Evolutionary conservation across 2,113 vertebrate species (phyloP).

Genomic region (Anolis carolinensis): DNA sequence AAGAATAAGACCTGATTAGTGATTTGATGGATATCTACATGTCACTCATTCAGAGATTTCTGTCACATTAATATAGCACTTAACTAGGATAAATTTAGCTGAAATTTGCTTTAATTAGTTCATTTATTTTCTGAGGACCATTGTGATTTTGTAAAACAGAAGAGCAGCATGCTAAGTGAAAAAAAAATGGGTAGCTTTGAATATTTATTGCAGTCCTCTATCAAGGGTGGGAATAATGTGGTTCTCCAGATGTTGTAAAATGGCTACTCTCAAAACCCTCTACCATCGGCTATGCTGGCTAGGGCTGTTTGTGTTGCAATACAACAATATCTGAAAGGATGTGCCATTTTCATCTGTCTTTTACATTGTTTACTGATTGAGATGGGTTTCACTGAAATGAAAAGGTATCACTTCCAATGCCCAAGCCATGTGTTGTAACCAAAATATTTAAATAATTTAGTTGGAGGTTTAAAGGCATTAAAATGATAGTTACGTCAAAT

Average conservation of each 20-base stretch:
- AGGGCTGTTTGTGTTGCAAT: too few relatives aligned
- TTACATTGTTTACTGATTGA: accelerated
- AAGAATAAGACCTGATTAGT: neutral
- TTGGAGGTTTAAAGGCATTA: neutral
- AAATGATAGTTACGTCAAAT: neutral
- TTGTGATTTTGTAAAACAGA: neutral
- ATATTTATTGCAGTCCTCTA: too few relatives aligned
- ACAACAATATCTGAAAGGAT: too few relatives aligned
- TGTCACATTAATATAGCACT: neutral
- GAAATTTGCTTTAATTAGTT: accelerated
- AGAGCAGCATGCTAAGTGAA: neutral
- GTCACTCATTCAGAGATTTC: neutral
- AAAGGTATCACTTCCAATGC: neutral
- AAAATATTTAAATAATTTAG: too few relatives aligned
- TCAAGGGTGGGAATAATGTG: too few relatives aligned
- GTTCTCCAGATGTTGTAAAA: too few relatives aligned
- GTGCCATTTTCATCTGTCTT: accelerated
- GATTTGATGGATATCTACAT: neutral
- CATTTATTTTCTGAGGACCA: neutral
- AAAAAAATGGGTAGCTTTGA: too few relatives aligned
- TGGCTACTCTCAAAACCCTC: too few relatives aligned
- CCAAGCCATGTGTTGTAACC: neutral
- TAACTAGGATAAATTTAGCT: accelerated
- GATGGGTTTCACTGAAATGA: neutral
- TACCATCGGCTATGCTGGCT: too few relatives aligned